phyloP scores from a whole-genome alignment of 2,797 vertebrate species.

The Eulemur coronatus region DNA sequence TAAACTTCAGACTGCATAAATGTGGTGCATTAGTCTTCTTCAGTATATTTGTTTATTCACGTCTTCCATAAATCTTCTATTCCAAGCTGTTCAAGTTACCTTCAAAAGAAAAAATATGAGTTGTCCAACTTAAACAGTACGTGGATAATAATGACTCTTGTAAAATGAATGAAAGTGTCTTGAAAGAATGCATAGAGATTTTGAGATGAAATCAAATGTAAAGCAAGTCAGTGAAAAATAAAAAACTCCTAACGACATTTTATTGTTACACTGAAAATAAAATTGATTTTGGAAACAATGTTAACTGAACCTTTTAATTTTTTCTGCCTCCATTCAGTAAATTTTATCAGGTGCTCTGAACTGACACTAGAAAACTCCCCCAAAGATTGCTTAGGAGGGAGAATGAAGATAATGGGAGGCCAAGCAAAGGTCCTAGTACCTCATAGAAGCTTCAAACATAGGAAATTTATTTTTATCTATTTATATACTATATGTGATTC shows the following conservation, averaged over 20 bases:
- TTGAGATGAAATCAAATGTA: not conserved
- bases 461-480: not conserved
- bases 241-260: not conserved
- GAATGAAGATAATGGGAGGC: not conserved
- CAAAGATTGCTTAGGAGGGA: not conserved
- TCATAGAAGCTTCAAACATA: not conserved
- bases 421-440: not conserved
- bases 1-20: constrained; percentile 54
- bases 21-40: constrained; percentile 43
- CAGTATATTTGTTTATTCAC: constrained; percentile 5
- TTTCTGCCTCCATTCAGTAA: not conserved
- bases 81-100: constrained; percentile 60
- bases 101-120: constrained; percentile 59
- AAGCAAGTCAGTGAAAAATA: not conserved
- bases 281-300: not conserved
- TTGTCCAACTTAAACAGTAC: constrained; percentile 34
- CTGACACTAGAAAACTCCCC: not conserved
- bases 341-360: not conserved
- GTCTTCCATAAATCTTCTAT: constrained; percentile 46
- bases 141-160: constrained; percentile 29
- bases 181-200: not conserved
- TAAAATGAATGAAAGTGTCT: not conserved
- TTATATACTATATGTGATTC: not conserved
- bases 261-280: not conserved
- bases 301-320: not conserved